phyloP scores from a whole-genome alignment of 2,113 vertebrate genomes.

The Oenanthe melanoleuca region DNA sequence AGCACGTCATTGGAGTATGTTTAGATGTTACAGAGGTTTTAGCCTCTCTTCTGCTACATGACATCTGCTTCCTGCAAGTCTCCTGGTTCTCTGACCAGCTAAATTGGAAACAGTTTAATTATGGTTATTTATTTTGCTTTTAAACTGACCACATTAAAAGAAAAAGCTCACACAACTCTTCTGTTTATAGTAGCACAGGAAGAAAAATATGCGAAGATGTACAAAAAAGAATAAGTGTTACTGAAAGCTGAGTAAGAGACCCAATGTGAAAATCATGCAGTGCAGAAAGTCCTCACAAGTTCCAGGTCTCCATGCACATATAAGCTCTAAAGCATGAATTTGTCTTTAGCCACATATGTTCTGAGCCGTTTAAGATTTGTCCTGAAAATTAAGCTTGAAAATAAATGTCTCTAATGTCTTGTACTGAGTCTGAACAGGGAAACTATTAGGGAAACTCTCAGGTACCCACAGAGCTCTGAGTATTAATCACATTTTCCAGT shows the following conservation, averaged over 20 bases:
- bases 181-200: conserved; percentile 32
- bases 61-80: conserved; percentile 68
- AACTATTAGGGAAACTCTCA: neutral
- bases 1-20: neutral
- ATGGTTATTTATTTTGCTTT: conserved; percentile 54
- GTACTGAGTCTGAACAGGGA: neutral
- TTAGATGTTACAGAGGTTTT: neutral
- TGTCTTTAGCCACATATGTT: neutral
- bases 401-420: neutral
- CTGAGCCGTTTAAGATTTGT: neutral
- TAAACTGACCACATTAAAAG: conserved; percentile 60
- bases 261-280: neutral
- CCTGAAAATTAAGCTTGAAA: neutral
- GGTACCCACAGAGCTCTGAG: neutral
- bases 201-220: conserved; percentile 11
- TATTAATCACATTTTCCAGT: conserved; percentile 25
- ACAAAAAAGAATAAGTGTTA: neutral
- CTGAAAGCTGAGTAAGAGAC: neutral
- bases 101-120: conserved; percentile 51
- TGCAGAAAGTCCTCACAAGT: neutral
- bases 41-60: neutral
- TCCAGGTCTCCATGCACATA: neutral
- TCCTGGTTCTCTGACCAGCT: conserved; percentile 37
- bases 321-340: neutral
- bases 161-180: conserved; percentile 17